Evolutionary conservation across 1,140 invertebrate genomes (phyloP).

Genomic region (Zaprionus capensis): DNA sequence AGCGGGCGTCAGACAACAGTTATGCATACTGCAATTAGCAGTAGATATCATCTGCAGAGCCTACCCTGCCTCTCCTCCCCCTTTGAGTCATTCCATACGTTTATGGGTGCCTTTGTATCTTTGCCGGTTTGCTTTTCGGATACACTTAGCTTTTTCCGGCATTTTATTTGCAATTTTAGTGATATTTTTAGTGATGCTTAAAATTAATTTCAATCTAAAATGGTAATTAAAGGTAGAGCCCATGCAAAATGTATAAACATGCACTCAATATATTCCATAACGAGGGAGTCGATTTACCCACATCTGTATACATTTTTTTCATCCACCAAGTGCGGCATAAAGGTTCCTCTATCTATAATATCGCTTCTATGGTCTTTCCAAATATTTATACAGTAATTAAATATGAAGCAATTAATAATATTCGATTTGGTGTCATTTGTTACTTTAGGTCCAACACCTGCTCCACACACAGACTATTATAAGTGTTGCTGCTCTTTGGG

Average conservation of each 20-base stretch:
- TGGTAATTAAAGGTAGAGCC: not conserved
- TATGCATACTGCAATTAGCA: constrained; percentile 7
- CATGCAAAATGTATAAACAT: not conserved
- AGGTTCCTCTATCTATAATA: not conserved
- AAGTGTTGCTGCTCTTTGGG: not conserved
- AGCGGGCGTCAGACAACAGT: constrained; percentile 2
- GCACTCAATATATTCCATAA: too few species aligned
- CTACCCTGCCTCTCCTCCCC: not conserved
- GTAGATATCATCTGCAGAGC: not conserved
- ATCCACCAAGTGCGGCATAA: not conserved
- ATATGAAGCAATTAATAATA: constrained; percentile 24
- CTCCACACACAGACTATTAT: not conserved
- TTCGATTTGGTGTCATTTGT: constrained; percentile 23
- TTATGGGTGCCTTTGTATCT: not conserved
- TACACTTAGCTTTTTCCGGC: not conserved
- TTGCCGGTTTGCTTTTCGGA: not conserved
- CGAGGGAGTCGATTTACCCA: not conserved
- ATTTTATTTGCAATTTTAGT: not conserved
- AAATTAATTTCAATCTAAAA: not conserved
- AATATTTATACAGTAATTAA: constrained; percentile 21
- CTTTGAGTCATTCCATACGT: not conserved
- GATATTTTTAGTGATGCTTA: not conserved
- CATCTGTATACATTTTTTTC: not conserved
- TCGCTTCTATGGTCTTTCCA: not conserved
- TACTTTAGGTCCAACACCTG: constrained; percentile 18